Evolutionary conservation across 2,113 vertebrate genomes (phyloP).

Genomic region (Phylloscopus trochiloides): DNA sequence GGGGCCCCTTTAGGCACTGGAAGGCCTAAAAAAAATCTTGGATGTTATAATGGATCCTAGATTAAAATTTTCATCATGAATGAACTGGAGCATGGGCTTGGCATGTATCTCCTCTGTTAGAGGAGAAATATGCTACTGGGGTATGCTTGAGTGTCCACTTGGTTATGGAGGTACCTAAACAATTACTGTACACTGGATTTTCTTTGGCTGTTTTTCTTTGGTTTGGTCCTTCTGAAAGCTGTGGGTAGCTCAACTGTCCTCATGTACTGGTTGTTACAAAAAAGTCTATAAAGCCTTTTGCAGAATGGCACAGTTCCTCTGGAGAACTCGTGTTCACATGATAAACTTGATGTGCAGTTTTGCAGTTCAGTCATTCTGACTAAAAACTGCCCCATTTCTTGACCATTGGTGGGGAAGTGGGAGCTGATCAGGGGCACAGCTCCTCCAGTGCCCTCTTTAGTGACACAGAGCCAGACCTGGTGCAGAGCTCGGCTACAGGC

Average conservation of each 20-base stretch:
- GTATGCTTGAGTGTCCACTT: background rate
- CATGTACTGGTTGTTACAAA: background rate
- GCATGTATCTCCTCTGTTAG: accelerated
- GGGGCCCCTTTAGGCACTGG: background rate
- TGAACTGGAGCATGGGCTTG: background rate
- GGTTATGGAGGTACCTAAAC: background rate
- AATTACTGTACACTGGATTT: background rate
- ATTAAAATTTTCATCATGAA: background rate
- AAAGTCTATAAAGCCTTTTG: background rate
- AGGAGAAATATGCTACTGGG: background rate
- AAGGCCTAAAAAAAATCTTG: background rate
- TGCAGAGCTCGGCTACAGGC: background rate
- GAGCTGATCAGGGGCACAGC: background rate
- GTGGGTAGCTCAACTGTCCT: background rate
- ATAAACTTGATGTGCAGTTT: background rate
- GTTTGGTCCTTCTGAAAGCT: background rate
- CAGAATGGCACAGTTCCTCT: background rate
- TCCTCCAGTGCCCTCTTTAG: background rate
- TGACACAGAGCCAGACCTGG: background rate
- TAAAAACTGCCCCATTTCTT: background rate
- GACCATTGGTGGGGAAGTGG: background rate
- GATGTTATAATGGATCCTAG: background rate
- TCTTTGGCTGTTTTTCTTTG: background rate
- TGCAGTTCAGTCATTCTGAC: background rate
- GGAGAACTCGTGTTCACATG: background rate